Evolutionary conservation across 2,113 vertebrate genomes (phyloP).

Genomic region (Nerophis ophidion): DNA sequence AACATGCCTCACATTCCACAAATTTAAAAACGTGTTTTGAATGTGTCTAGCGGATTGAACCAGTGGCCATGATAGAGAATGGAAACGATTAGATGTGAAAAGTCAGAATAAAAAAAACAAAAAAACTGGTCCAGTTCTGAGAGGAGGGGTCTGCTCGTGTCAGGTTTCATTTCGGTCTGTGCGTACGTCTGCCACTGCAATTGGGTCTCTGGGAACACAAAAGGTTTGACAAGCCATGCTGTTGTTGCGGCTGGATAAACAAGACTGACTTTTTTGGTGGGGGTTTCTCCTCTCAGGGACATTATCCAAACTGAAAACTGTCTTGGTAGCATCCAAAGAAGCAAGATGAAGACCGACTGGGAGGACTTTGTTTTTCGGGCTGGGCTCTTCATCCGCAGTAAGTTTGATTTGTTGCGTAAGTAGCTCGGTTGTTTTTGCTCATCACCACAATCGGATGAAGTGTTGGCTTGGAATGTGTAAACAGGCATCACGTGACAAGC

Average conservation of each 20-base stretch:
- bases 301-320: not conserved
- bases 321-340: not conserved
- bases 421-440: not conserved
- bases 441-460: too few species aligned
- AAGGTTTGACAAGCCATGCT: slow-evolving; percentile 5
- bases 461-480: too few species aligned
- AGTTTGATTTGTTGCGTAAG: slow-evolving; percentile 20
- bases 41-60: not conserved
- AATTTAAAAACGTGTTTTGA: not conserved
- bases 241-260: slow-evolving; percentile 13
- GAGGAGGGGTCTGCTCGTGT: slow-evolving; percentile 35
- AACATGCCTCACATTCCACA: not conserved
- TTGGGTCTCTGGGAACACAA: not conserved
- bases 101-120: not conserved
- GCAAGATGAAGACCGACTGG: slow-evolving; percentile 32
- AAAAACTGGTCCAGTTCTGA: not conserved
- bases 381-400: slow-evolving; percentile 49
- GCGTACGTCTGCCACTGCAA: slow-evolving; percentile 6
- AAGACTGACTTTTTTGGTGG: not conserved
- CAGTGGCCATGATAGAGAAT: not conserved
- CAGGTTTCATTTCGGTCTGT: slow-evolving; percentile 48
- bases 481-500: too few species aligned
- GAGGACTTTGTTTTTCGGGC: slow-evolving; percentile 31
- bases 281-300: not conserved
- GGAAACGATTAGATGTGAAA: not conserved